phyloP scores from a whole-genome alignment of 2,888 invertebrate genomes.

The Eulithis prunata region DNA sequence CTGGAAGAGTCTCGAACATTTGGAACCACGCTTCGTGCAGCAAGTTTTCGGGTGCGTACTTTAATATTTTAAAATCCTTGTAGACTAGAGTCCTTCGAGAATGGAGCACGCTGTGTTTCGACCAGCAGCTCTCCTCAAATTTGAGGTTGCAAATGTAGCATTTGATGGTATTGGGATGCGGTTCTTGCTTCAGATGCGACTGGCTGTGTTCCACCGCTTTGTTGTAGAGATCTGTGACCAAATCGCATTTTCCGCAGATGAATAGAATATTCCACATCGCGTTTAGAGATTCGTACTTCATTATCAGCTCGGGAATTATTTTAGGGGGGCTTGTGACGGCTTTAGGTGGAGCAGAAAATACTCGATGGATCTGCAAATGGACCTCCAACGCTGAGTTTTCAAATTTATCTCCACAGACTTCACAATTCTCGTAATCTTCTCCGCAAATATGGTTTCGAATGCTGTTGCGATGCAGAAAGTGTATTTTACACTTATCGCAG shows the following conservation, averaged over 20 bases:
- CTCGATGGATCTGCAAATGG: conserved; percentile 53
- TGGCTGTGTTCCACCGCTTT: conserved; percentile 61
- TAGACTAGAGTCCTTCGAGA: conserved; percentile 35
- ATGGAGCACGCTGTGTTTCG: conserved; percentile 53
- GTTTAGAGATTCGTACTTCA: conserved; percentile 56
- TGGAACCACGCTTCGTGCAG: conserved; percentile 53
- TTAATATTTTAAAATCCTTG: conserved; percentile 53
- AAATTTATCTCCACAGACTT: conserved; percentile 49
- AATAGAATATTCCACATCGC: conserved; percentile 63
- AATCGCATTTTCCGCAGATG: conserved; percentile 53
- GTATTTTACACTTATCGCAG: conserved; percentile 51
- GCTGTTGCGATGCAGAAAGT: conserved; percentile 38
- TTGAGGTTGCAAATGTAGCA: conserved; percentile 58
- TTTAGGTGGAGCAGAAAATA: conserved; percentile 12
- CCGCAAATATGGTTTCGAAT: conserved; percentile 43
- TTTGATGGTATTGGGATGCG: conserved; percentile 37
- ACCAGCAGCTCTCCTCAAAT: conserved; percentile 51
- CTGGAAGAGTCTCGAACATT: conserved; percentile 49
- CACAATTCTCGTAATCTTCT: conserved; percentile 42
- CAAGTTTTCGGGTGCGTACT: conserved; percentile 50
- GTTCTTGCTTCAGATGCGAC: conserved; percentile 51
- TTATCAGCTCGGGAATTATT: conserved; percentile 51
- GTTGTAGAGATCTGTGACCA: conserved; percentile 58
- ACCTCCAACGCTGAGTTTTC: conserved; percentile 45
- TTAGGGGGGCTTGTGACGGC: conserved; percentile 2